Conservation (phyloP, 2,888 invertebrate species). For the Ectemnius continuus region DNA sequence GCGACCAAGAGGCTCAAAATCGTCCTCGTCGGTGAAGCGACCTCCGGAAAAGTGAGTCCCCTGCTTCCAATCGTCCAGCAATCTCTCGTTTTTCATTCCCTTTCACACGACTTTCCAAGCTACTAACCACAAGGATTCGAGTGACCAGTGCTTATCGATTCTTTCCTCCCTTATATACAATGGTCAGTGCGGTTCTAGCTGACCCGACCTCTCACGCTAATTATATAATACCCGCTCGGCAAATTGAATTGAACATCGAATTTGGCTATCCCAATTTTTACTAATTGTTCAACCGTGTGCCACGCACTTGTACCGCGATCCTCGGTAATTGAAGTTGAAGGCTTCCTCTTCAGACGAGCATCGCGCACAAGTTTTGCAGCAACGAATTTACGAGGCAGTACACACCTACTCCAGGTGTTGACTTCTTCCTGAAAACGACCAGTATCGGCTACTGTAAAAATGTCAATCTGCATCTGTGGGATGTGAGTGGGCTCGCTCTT, state of each 20-base stretch:
- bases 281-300: background rate
- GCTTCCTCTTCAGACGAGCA: slow-evolving; percentile 80
- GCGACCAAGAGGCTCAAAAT: slow-evolving; percentile 85
- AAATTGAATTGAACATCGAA: no score
- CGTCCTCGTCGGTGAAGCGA: slow-evolving; percentile 88
- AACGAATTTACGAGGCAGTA: slow-evolving; percentile 83
- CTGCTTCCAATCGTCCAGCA: slow-evolving; percentile 69
- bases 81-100: background rate
- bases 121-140: background rate
- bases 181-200: slow-evolving; percentile 11
- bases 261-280: no score
- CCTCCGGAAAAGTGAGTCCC: slow-evolving; percentile 88
- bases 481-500: slow-evolving; percentile 89
- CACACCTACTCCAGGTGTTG: slow-evolving; percentile 85
- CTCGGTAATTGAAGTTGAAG: slow-evolving; percentile 50
- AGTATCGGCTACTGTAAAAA: slow-evolving; percentile 80
- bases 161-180: background rate
- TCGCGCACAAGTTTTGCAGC: slow-evolving; percentile 83
- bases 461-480: slow-evolving; percentile 88
- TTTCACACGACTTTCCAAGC: background rate
- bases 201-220: background rate
- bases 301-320: slow-evolving; percentile 15
- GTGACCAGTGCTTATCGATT: slow-evolving; percentile 16
- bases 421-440: slow-evolving; percentile 85
- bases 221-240: no score